Evolutionary conservation across 2,888 invertebrate genomes (phyloP).

Genomic region (Microctonus brassicae): DNA sequence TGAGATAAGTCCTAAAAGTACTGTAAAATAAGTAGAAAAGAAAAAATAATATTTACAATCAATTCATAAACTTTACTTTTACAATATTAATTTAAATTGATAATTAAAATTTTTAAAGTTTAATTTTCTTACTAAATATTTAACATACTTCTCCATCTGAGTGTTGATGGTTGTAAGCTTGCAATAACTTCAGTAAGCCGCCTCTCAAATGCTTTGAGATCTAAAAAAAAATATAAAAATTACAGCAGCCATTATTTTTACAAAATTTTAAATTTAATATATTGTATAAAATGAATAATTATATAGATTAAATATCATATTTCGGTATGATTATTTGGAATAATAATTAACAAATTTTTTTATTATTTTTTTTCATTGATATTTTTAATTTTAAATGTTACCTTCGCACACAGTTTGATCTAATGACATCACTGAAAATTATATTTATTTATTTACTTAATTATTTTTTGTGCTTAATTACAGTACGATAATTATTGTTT

Average conservation of each 20-base stretch:
- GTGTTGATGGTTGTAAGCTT: constrained; percentile 93
- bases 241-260: too few species aligned
- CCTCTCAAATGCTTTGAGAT: constrained; percentile 97
- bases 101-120: background rate
- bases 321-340: background rate
- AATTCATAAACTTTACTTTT: background rate
- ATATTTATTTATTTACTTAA: background rate
- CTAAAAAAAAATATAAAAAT: too few species aligned
- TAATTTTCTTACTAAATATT: constrained; percentile 19
- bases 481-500: background rate
- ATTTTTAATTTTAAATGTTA: constrained; percentile 67
- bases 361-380: constrained; percentile 4
- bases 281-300: too few species aligned
- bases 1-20: constrained; percentile 87
- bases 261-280: too few species aligned
- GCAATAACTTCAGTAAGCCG: constrained; percentile 97
- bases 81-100: constrained; percentile 5
- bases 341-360: background rate
- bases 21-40: constrained; percentile 71
- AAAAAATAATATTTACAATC: constrained; percentile 15
- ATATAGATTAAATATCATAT: too few species aligned
- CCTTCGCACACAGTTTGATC: constrained; percentile 95
- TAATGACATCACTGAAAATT: constrained; percentile 75
- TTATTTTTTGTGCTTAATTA: background rate
- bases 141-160: constrained; percentile 93